Base-by-base conservation (phyloP, 1,140 invertebrate species). In the Scaptomyza hsui region DNA sequence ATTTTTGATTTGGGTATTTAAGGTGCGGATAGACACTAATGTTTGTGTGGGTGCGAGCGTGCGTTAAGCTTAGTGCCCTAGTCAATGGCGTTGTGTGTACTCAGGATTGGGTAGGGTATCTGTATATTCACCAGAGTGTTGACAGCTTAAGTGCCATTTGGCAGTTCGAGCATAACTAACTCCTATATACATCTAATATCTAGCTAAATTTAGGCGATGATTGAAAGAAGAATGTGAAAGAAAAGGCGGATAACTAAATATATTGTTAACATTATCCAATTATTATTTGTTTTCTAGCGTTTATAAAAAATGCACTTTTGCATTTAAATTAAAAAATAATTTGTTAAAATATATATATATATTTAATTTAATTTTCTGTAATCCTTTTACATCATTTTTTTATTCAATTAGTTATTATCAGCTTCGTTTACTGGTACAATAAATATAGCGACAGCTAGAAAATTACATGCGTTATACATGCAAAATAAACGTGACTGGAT, bases 1-100 rank as follows among this genome's bases (percentile, higher is more conserved):
- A 88, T 88, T 88, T 88, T 88, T 88, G 82, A 88, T 88, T 88
- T 88, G 83, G 82, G 82, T 88, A 82, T 82, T 88, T 88, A 88
- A 88, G 82, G 82, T 88, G 82, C 74, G 75, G 82, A 88, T 75
- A 67, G 78, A 72, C 48, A 55, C 42, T 69, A 74, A 61, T 72
- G 51, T 69, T 24, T 56, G 57, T 68, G 49, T 68, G 59, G 39
- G 29, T 57, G 72, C 76, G 52, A 59, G 39, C 81, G 80, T 85
- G 81, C 80, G 81, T 85, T 63, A 61, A 35, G 51, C 5, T 51
- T 24, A 7, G 26, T 29, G 2, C 41, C 64, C 39, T 12, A 3
- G 32, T 37, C 32, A 18, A 16, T 6, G 49, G 6, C 18, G 13
- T 19, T 41, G 51, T 53, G 51, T 53, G 51, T 53, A 15, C 21